phyloP scores from a whole-genome alignment of 2,113 vertebrate species.

The Anser cygnoides region DNA sequence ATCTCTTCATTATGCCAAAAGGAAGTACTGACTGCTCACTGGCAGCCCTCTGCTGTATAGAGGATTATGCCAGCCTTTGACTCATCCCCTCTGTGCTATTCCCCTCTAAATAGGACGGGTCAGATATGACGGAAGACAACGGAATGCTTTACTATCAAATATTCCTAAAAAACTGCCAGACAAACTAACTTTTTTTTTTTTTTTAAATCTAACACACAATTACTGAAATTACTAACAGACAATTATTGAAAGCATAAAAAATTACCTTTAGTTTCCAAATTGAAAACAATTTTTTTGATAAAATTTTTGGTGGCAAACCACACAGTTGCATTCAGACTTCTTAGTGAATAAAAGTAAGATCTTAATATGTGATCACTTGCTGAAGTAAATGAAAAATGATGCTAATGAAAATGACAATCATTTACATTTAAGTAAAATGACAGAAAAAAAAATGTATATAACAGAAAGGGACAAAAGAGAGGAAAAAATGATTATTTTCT shows the following conservation, averaged over 20 bases:
- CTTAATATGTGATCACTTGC: background rate
- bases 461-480: background rate
- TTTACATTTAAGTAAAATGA: background rate
- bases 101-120: background rate
- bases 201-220: too few species aligned
- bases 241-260: background rate
- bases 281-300: accelerated
- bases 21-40: background rate
- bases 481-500: background rate
- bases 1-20: background rate
- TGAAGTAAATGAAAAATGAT: background rate
- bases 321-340: background rate
- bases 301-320: background rate
- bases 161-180: background rate
- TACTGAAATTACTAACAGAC: too few species aligned
- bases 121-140: background rate
- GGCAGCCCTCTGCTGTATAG: background rate
- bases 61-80: background rate
- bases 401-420: background rate
- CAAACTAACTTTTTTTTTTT: background rate
- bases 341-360: background rate
- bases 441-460: accelerated
- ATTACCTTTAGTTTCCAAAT: background rate
- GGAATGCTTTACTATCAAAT: background rate
- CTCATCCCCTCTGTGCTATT: background rate